Evolutionary conservation across 2,113 vertebrate species (phyloP).

Genomic region (Tiliqua scincoides): DNA sequence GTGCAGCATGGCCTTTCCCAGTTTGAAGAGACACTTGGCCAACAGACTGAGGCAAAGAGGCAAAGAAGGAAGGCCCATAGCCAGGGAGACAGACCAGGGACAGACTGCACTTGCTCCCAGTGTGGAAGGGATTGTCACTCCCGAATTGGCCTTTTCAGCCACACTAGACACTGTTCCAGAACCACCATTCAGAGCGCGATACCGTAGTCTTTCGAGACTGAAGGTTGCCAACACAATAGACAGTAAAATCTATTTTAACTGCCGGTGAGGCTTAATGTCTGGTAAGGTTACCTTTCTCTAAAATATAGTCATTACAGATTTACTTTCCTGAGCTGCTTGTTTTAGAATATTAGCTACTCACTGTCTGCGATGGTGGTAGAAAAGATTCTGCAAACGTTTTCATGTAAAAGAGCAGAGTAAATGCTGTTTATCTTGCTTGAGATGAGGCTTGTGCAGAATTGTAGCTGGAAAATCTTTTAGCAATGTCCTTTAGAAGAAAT

Average conservation of each 20-base stretch:
- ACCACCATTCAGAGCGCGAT: no score
- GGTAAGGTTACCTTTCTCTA: conserved; percentile 34
- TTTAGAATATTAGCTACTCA: background rate
- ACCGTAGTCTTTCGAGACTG: no score
- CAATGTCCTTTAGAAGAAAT: conserved; percentile 35
- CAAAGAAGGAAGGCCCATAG: no score
- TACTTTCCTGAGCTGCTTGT: rapidly evolving
- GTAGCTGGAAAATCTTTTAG: conserved; percentile 3
- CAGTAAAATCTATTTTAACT: background rate
- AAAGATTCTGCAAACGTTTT: background rate
- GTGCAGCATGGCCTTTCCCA: no score
- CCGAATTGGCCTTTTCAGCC: no score
- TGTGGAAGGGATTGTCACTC: no score
- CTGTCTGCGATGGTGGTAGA: background rate
- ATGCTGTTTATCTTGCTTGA: conserved; percentile 5
- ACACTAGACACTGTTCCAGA: no score
- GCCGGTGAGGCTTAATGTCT: rapidly evolving
- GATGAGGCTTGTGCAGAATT: background rate
- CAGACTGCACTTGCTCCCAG: no score
- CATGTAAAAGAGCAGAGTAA: background rate
- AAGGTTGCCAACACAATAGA: no score
- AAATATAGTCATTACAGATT: background rate
- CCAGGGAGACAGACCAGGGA: no score
- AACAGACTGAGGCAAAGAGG: no score
- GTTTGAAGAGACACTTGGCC: no score